Base-by-base conservation (phyloP, 2,888 invertebrate genomes). In the Mesoligia furuncula region DNA sequence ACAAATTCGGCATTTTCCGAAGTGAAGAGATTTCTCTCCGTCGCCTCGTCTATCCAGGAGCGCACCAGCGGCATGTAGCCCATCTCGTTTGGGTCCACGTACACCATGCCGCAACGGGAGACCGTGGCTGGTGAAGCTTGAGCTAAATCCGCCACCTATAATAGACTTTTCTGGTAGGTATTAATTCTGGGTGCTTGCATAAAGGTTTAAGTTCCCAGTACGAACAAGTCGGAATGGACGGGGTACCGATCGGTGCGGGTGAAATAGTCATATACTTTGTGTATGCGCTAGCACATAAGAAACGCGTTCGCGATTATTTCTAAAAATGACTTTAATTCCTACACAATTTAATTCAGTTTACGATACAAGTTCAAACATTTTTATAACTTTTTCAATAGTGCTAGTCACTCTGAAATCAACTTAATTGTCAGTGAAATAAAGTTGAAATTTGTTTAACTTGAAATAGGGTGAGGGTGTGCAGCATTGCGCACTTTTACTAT, bases 61-160 rank as follows among this genome's bases (percentile, higher is more conserved):
- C 97, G 97, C 0, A 99, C 98, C 87, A 97, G 98, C 0, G 99
- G 99, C 88, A 98, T 91, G 98, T 98, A 99, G 71, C 98, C 98
- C 69, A 99, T 95, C 90, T 99, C 99, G 5, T 98, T 97, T 0
- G 99, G 98, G 93, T 99, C 99, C 15, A 99, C 97, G 93, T 98
- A 99, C 3, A 99, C 99, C 99, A 99, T 99, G 70, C 99, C 99
- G 87, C 98, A 98, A 39, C 98, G 97, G 0, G 97, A 97, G 8
- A 99, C 99, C 0, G 99, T 99, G 1, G 99, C 99, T 0, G 99
- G 99, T 0, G 99, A 99, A 0, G 99, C 99, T 92, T 99, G 99
- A 0, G 98, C 97, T 74, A 99, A 95, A 93, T 99, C 99, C 90
- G 98, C 98, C 15, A 98, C 98, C 97, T 96, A 64, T 24, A 72